Conservation (phyloP, 2,113 vertebrate species). For the Haemorhous mexicanus region DNA sequence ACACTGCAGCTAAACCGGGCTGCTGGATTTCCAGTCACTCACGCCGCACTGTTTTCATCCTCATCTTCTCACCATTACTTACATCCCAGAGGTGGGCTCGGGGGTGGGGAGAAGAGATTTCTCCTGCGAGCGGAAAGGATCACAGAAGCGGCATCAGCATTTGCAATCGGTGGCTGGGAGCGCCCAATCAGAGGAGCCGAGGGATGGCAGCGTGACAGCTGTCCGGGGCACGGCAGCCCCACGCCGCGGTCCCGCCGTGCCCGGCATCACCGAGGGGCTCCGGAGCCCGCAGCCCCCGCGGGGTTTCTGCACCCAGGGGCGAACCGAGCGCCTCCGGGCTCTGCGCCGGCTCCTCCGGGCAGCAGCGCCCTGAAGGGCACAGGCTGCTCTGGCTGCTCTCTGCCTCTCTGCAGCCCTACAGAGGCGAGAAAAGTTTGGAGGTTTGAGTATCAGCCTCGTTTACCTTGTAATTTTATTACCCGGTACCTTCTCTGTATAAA, state of each 20-base stretch:
- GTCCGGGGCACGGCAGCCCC: conserved; percentile 45
- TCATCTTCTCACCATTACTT: conserved; percentile 46
- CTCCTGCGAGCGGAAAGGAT: conserved; percentile 65
- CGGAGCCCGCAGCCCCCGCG: background rate
- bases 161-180: conserved; percentile 67
- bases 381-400: background rate
- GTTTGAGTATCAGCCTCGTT: background rate
- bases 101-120: conserved; percentile 28
- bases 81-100: conserved; percentile 44
- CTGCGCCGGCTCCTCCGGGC: background rate
- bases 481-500: background rate
- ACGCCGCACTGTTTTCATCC: conserved; percentile 48
- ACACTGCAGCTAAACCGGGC: conserved; percentile 51
- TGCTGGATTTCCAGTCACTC: conserved; percentile 45
- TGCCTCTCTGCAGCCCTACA: background rate
- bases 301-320: background rate
- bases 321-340: rapidly evolving
- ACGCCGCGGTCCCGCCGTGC: background rate
- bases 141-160: conserved; percentile 70
- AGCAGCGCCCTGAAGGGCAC: background rate
- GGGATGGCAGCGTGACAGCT: conserved; percentile 65
- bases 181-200: conserved; percentile 77
- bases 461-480: background rate
- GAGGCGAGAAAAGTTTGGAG: background rate
- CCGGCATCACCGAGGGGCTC: background rate